Evolutionary conservation across 2,113 vertebrate species (phyloP), one percentile per base, ranked within the genome.

Genomic region (Dipodomys ordii): DNA sequence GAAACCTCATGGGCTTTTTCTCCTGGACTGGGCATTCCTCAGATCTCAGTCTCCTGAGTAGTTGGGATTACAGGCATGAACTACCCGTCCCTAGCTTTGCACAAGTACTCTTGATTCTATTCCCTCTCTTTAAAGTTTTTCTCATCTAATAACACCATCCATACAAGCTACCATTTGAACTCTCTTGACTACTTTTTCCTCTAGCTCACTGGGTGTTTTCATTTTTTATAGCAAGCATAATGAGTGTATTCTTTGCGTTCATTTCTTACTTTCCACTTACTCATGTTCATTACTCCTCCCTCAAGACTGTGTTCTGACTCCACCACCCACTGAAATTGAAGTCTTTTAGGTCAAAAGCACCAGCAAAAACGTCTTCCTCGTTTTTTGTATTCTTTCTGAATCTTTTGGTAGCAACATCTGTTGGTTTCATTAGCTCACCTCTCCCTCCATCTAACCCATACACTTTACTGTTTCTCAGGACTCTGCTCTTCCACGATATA

Each of bases 181-280:
- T 11, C 35, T 15, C 13, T 57, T 62, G 12, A n/a, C n/a, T 12
- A 23, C 44, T 13, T 35, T 15, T 23, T 71, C 6, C 35, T 35
- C 18, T 25, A 57, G 9, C 35, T 23, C 23, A 57, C 53, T 57
- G 53, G 53, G 15, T 57, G 12, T 53, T 53, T 13, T 53, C 12
- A 53, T 73, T 28, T 30, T 10, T 62, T 22, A 2, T 3, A 32
- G 22, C 46, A 67, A 80, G 4, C 20, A 3, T 1, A 30, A 25
- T 10, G 0, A 60, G 13, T 69, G 0, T 18, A 1, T 6, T 44
- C 1, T 6, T 11, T 23, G 0, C 0, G 3, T n/a, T 22, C 1
- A 35, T 10, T 1, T 8, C 18, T 64, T 23, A 2, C 25, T 11
- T 62, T 69, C 25, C 10, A 2, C 0, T 25, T 23, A 7, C 60